Evolutionary conservation across 2,113 vertebrate genomes (phyloP).

Genomic region (Anoplopoma fimbria): DNA sequence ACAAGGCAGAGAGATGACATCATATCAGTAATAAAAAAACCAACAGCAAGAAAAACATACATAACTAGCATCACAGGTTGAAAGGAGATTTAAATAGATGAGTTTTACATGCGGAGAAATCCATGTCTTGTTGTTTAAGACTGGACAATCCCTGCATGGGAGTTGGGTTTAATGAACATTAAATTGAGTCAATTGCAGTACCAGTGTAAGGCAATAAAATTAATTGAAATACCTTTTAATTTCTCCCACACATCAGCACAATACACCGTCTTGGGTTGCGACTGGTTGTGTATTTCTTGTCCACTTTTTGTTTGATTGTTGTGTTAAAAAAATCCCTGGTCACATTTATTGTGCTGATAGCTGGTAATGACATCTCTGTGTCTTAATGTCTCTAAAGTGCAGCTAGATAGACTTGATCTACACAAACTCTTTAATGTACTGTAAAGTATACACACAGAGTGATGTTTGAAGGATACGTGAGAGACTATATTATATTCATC

Average conservation of each 20-base stretch:
- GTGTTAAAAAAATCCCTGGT: background rate
- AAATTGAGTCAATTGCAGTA: background rate
- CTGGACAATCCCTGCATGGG: background rate
- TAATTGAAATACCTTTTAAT: background rate
- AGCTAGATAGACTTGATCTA: background rate
- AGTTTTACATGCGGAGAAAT: background rate
- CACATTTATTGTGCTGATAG: background rate
- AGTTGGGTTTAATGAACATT: background rate
- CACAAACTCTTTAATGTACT: background rate
- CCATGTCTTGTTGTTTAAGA: background rate
- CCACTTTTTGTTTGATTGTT: background rate
- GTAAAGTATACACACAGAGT: background rate
- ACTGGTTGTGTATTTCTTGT: background rate
- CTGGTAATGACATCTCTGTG: background rate
- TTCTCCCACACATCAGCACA: background rate
- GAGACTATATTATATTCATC: slow-evolving; percentile 20
- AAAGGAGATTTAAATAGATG: no score
- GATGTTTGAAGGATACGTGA: slow-evolving; percentile 10
- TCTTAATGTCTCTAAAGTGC: background rate
- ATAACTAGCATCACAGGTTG: no score
- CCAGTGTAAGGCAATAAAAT: background rate
- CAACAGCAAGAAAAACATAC: no score
- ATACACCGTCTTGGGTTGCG: background rate
- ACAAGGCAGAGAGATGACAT: no score
- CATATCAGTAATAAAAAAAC: no score